phyloP scores from a whole-genome alignment of 2,888 invertebrate genomes.

The Cataglyphis livida region DNA sequence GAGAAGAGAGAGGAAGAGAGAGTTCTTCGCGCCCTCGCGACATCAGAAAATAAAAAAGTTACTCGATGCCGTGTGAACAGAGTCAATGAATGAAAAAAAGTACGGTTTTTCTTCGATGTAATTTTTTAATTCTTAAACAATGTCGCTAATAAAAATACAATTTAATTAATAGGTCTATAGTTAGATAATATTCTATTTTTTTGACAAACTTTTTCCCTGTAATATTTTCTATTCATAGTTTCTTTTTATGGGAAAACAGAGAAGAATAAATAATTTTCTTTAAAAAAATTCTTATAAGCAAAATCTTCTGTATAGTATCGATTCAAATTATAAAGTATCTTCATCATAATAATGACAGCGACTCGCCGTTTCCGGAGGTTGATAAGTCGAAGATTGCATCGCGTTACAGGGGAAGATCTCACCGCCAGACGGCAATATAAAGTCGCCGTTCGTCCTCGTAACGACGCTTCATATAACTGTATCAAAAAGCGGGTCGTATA shows the following conservation, averaged over 20 bases:
- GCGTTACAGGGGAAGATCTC: conserved; percentile 74
- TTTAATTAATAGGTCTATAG: not conserved
- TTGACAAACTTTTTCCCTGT: not conserved
- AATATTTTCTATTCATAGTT: not conserved
- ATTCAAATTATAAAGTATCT: not conserved
- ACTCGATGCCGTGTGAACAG: conserved; percentile 77
- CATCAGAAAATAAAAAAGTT: conserved; percentile 84
- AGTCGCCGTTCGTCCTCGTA: conserved; percentile 78
- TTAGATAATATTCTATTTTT: not conserved
- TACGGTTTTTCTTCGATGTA: not conserved
- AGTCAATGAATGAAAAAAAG: conserved; percentile 71
- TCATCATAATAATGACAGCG: conserved; percentile 5
- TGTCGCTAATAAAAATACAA: not conserved
- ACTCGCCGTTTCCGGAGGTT: conserved; percentile 63
- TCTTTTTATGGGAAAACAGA: not conserved
- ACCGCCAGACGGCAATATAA: conserved; percentile 79
- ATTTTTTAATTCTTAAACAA: conserved; percentile 2
- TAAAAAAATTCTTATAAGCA: not conserved
- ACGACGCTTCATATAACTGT: conserved; percentile 84
- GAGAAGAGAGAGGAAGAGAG: conserved; percentile 69
- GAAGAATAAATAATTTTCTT: not conserved
- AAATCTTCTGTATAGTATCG: conserved; percentile 3
- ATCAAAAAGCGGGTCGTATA: conserved; percentile 77
- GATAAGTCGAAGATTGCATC: conserved; percentile 82
- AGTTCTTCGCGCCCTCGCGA: conserved; percentile 68